Base-by-base conservation (phyloP, 2,797 vertebrate species). In the Tangara arthus region DNA sequence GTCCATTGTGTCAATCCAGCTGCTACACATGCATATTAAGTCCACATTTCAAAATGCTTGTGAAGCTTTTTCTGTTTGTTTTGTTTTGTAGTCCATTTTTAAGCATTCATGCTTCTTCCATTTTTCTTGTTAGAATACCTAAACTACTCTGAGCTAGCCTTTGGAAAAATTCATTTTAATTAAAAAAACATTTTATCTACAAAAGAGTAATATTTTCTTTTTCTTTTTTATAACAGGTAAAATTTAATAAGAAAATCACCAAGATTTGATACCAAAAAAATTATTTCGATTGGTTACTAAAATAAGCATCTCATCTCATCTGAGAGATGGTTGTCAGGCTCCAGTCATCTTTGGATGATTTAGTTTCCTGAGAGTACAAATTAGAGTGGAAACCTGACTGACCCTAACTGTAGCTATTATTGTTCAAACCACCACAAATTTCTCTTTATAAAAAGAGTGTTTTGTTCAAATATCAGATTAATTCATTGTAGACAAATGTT, bases 1-100 rank as follows among this genome's bases (percentile, higher is more conserved):
- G 91, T 97, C 96, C 95, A 97, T 98, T 98, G 96, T 97, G 96
- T 96, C 96, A 94, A 76, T 97, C 97, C 97, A 98, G 97, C 97
- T 98, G 97, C 95, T 95, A 66, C 76, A 90, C 96, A 97, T 83
- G 91, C 95, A 95, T 89, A 95, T 97, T 95, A 95, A 93, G 85
- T 94, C 94, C 97, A 97, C 87, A 93, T 98, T 97, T 96, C 59
- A 97, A 98, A 97, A 96, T 15, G 96, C 93, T 97, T 97, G 96
- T 94, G 94, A 93, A 93, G 97, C 92, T 95, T 96, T 97, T 97
- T 96, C 85, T 78, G 39, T 86, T 97, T 92, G 57, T 41, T 93
- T 94, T 83, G 69, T 79, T 90, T 94, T 84, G 47, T 72, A 93
- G 94, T 72, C 73, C 60, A 53, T 93, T 94, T 95, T 90, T 76